A percentile compares a stretch with the other conserved stretches of the same genome.
phyloP scores from a whole-genome alignment of 2,888 invertebrate species.

The Coelopa pilipes region DNA sequence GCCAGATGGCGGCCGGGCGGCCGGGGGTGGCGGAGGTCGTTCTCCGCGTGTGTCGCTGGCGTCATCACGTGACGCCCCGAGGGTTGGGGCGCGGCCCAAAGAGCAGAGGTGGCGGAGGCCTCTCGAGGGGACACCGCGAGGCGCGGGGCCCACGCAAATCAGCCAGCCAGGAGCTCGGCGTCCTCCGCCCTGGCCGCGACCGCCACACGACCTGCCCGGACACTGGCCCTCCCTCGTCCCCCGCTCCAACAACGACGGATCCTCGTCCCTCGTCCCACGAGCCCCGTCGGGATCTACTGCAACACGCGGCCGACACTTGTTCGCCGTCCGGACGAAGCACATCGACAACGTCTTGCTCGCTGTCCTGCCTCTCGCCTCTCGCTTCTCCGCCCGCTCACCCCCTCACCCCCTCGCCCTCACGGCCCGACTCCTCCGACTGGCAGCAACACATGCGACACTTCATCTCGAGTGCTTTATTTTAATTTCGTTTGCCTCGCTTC shows the following conservation, averaged over 20 bases:
- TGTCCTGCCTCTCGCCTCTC: no score
- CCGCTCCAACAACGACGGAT: not conserved
- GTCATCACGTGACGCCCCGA: no score
- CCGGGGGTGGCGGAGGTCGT: no score
- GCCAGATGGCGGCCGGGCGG: no score
- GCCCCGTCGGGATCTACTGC: constrained; percentile 23
- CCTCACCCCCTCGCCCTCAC: not conserved
- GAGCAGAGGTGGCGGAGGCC: no score
- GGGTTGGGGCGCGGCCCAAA: no score
- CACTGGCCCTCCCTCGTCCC: not conserved
- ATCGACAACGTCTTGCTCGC: constrained; percentile 10
- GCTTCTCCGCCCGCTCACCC: no score
- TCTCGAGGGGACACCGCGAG: no score
- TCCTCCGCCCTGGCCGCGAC: not conserved
- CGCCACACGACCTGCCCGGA: not conserved
- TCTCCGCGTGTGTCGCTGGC: no score
- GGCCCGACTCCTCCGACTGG: constrained; percentile 36
- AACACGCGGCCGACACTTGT: constrained; percentile 62
- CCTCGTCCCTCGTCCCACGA: not conserved
- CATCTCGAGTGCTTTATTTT: constrained; percentile 41
- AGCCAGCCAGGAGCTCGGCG: no score
- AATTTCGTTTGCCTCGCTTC: constrained; percentile 33
- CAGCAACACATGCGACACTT: constrained; percentile 56
- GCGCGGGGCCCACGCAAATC: no score
- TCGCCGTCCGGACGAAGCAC: constrained; percentile 54